Evolutionary conservation across 2,888 invertebrate species (phyloP).

Genomic region (Orthosia incerta): DNA sequence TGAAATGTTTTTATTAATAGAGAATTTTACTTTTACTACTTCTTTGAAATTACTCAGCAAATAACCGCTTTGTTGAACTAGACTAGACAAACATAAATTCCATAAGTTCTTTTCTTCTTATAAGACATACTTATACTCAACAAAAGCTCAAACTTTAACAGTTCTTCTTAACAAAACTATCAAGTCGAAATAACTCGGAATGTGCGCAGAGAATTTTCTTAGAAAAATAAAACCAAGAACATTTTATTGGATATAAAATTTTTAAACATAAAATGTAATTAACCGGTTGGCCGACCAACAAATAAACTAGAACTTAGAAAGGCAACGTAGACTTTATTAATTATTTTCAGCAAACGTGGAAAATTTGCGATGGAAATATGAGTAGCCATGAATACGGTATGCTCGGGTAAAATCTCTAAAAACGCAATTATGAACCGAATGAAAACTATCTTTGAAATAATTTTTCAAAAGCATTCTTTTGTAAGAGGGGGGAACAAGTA

Average conservation of each 20-base stretch:
- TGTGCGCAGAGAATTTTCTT: conserved; percentile 27
- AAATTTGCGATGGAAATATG: conserved; percentile 65
- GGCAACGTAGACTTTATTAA: conserved; percentile 68
- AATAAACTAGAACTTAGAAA: conserved; percentile 68
- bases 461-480: conserved; percentile 44
- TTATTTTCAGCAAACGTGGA: conserved; percentile 69
- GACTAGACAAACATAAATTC: conserved; percentile 31
- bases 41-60: conserved; percentile 11
- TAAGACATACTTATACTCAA: conserved; percentile 13
- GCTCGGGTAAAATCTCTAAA: conserved; percentile 49
- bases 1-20: not conserved
- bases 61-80: conserved; percentile 16
- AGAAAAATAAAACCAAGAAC: conserved; percentile 53
- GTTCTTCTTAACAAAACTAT: conserved; percentile 26
- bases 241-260: conserved; percentile 59
- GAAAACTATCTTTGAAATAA: conserved; percentile 60
- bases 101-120: conserved; percentile 18
- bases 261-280: conserved; percentile 67
- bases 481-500: not conserved
- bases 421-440: conserved; percentile 57
- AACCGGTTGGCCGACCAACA: conserved; percentile 65
- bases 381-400: conserved; percentile 57
- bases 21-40: not conserved
- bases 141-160: conserved; percentile 34
- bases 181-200: conserved; percentile 44